These are phyloP conservation scores for Macrosoma leucophasiata DNA, from an alignment of 2,888 invertebrate species.

Conservation along the genomic window DNA sequence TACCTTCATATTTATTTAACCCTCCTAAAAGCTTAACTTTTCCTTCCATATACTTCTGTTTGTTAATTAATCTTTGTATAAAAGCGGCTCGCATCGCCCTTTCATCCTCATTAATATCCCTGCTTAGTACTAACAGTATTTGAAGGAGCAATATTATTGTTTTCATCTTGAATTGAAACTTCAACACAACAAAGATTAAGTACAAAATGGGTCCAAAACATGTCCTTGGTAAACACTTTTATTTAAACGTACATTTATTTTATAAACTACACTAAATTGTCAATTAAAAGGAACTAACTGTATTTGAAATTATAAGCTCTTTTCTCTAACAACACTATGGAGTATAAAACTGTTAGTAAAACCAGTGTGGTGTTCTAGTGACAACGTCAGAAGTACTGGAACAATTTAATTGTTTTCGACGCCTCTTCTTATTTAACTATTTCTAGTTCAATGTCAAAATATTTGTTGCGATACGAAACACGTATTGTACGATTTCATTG, in stretches of 20 bases:
- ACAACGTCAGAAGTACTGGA: slow-evolving; percentile 9
- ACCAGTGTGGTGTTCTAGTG: background rate
- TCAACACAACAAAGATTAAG: too few species aligned
- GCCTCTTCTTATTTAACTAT: too few species aligned
- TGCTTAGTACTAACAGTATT: slow-evolving; percentile 17
- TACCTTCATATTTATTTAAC: slow-evolving; percentile 83
- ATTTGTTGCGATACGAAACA: slow-evolving; percentile 3
- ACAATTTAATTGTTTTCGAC: slow-evolving; percentile 10
- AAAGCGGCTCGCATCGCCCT: slow-evolving; percentile 69
- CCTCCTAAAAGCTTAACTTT: slow-evolving; percentile 84
- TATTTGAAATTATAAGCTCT: too few species aligned
- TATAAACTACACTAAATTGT: too few species aligned
- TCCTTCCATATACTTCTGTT: slow-evolving; percentile 83
- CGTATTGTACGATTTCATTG: too few species aligned
- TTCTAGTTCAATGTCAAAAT: slow-evolving; percentile 24
- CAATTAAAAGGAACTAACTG: too few species aligned
- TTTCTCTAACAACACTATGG: background rate
- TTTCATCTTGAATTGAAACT: too few species aligned
- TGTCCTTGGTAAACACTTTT: too few species aligned
- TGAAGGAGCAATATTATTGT: too few species aligned
- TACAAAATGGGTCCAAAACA: too few species aligned
- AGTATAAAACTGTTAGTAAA: background rate
- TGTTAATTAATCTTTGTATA: slow-evolving; percentile 81
- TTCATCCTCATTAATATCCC: slow-evolving; percentile 50
- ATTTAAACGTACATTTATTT: too few species aligned